Conservation (phyloP, 2,113 vertebrate genomes). For the Rhabdomys dilectus region DNA sequence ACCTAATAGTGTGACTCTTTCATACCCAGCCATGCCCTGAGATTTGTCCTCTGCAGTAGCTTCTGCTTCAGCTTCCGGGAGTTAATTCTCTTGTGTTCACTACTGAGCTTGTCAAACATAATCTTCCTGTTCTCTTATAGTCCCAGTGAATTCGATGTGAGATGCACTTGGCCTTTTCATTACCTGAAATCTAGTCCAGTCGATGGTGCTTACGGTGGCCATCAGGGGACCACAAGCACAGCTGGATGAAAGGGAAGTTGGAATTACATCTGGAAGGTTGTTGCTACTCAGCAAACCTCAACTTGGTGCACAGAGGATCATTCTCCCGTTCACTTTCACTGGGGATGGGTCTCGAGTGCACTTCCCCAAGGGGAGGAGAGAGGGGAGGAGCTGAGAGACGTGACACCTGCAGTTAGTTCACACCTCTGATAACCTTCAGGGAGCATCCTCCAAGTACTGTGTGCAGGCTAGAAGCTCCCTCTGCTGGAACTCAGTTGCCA, state of each 20-base stretch:
- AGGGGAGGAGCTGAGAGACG: not conserved
- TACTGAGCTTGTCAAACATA: fast-evolving
- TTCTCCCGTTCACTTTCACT: not conserved
- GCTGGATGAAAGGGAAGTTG: not conserved
- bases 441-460: fast-evolving
- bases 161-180: no score
- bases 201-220: not conserved
- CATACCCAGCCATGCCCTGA: not conserved
- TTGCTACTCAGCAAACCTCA: fast-evolving
- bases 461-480: not conserved
- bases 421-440: not conserved
- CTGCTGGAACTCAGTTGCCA: no score
- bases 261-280: fast-evolving
- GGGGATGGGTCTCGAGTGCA: not conserved
- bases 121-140: not conserved
- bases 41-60: no score
- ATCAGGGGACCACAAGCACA: fast-evolving
- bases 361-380: fast-evolving
- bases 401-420: not conserved
- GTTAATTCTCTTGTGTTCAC: fast-evolving
- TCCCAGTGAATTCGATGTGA: not conserved
- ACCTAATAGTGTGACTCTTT: fast-evolving
- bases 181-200: not conserved
- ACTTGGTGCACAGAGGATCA: fast-evolving
- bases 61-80: no score